Evolutionary conservation across 2,113 vertebrate genomes (phyloP).

Genomic region (Bambusicola thoracicus): DNA sequence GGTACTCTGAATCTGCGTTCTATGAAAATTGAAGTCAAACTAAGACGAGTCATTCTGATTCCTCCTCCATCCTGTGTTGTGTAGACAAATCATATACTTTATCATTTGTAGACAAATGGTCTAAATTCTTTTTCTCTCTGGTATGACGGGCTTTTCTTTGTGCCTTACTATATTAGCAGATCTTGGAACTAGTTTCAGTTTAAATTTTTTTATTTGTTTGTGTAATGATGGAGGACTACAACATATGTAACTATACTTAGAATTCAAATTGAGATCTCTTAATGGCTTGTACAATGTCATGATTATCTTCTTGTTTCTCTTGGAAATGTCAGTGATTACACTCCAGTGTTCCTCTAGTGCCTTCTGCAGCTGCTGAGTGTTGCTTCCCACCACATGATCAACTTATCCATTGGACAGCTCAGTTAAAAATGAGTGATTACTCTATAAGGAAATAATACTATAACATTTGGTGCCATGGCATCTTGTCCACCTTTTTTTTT

Average conservation of each 20-base stretch:
- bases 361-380: slow-evolving; percentile 1
- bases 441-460: not conserved
- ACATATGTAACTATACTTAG: not conserved
- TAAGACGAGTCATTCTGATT: not conserved
- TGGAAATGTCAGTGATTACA: not conserved
- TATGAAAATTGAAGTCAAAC: not conserved
- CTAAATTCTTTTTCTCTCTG: not conserved
- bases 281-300: not conserved
- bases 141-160: not conserved
- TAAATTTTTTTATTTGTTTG: not conserved
- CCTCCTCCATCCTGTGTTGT: not conserved
- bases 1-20: not conserved
- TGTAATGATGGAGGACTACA: not conserved
- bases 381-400: not conserved
- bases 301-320: slow-evolving; percentile 29
- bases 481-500: not conserved
- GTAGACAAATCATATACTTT: not conserved
- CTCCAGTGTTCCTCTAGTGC: not conserved
- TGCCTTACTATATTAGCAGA: not conserved
- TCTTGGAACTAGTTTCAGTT: not conserved
- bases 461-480: not conserved
- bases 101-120: not conserved
- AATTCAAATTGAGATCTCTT: not conserved
- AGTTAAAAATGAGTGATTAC: not conserved
- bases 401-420: not conserved